Evolutionary conservation across 2,113 vertebrate species (phyloP).

Genomic region (Colistium nudipinnis): DNA sequence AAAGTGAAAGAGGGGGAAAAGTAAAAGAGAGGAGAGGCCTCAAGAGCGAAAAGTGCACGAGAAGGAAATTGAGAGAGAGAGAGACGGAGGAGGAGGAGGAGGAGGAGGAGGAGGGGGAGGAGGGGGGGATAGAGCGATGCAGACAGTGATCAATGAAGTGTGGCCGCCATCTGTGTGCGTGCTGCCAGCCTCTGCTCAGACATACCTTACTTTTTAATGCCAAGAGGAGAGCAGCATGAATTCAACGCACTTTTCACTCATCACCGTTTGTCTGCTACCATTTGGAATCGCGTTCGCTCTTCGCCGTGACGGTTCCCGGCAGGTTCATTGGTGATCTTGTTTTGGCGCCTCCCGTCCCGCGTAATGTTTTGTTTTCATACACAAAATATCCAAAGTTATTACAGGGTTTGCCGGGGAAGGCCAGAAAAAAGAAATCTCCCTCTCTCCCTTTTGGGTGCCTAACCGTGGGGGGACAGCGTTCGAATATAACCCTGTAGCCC

Average conservation of each 20-base stretch:
- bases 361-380: too few species aligned
- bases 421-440: not conserved
- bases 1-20: slow-evolving; percentile 27
- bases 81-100: not conserved
- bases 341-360: too few species aligned
- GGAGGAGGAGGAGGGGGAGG: not conserved
- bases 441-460: too few species aligned
- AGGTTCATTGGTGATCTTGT: too few species aligned
- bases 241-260: too few species aligned
- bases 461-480: too few species aligned
- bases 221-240: slow-evolving; percentile 39
- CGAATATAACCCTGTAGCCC: not conserved
- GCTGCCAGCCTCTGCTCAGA: slow-evolving; percentile 37
- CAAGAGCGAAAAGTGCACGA: not conserved
- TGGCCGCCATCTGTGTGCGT: slow-evolving; percentile 39
- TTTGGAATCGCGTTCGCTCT: too few species aligned
- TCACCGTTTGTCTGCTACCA: too few species aligned
- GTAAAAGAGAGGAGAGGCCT: slow-evolving; percentile 9
- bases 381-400: too few species aligned
- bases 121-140: not conserved
- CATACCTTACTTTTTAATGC: slow-evolving; percentile 53
- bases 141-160: slow-evolving; percentile 45
- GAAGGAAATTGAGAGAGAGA: slow-evolving; percentile 3
- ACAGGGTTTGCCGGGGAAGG: too few species aligned
- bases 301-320: too few species aligned